Conservation (phyloP, 1,140 invertebrate genomes). For the Lamellibrachia luymesi region DNA sequence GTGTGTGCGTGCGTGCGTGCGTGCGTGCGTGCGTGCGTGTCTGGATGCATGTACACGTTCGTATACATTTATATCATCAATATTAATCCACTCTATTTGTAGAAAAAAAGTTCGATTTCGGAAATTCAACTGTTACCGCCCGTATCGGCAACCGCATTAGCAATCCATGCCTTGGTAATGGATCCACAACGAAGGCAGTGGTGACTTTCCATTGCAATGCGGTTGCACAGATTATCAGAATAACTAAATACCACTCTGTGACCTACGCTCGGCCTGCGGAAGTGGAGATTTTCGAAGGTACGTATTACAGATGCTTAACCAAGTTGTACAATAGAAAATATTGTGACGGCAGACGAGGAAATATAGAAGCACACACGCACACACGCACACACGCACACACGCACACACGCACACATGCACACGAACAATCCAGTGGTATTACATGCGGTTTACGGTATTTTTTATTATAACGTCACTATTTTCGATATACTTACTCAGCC, state of each 20-base stretch:
- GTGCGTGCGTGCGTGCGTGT: not conserved
- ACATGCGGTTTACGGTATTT: too few relatives aligned
- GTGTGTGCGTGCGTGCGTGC: not conserved
- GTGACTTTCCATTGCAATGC: not conserved
- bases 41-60: not conserved
- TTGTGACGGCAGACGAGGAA: not conserved
- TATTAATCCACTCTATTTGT: not conserved
- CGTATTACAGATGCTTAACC: not conserved
- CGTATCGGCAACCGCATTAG: not conserved
- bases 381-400: too few relatives aligned
- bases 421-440: not conserved
- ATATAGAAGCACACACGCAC: not conserved
- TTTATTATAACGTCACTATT: too few relatives aligned
- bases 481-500: too few relatives aligned
- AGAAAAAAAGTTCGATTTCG: not conserved
- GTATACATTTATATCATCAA: not conserved
- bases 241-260: not conserved
- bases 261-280: not conserved
- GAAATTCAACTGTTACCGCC: not conserved
- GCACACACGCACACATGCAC: not conserved
- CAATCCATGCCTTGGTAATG: not conserved
- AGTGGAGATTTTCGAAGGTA: not conserved
- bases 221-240: not conserved
- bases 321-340: not conserved
- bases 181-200: not conserved